A percentile compares a stretch with the other conserved stretches of the same genome.
phyloP scores from a whole-genome alignment of 1,140 invertebrate genomes.

The Saccostrea echinata region DNA sequence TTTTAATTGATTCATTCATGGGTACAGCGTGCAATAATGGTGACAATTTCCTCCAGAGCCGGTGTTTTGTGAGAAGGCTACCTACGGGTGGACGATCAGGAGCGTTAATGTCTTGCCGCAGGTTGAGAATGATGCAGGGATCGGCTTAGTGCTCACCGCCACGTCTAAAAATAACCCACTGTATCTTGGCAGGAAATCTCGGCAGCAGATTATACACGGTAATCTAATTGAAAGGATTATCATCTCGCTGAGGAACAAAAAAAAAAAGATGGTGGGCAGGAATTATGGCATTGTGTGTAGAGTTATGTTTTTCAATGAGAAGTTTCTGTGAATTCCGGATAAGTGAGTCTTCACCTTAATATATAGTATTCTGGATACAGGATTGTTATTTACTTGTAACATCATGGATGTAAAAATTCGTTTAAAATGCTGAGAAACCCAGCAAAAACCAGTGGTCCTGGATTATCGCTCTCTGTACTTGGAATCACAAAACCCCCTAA shows the following conservation, averaged over 20 bases:
- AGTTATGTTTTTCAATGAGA: background rate
- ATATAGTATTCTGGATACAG: background rate
- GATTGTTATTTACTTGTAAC: background rate
- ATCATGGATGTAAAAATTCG: constrained; percentile 4
- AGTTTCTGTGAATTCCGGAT: background rate
- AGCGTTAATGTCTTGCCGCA: background rate
- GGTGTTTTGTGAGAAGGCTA: background rate
- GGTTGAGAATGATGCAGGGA: constrained; percentile 1
- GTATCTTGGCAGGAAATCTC: constrained; percentile 14
- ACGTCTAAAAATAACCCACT: constrained; percentile 18
- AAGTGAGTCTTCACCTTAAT: background rate
- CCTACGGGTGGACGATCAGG: background rate
- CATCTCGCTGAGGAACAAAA: constrained; percentile 8
- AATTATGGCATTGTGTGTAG: background rate
- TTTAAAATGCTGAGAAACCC: constrained; percentile 61
- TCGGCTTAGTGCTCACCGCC: constrained; percentile 21
- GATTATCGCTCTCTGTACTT: constrained; percentile 41
- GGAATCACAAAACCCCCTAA: constrained; percentile 60
- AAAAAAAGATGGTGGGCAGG: constrained; percentile 5
- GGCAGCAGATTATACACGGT: constrained; percentile 27
- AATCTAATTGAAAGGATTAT: constrained; percentile 42
- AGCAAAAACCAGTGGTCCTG: constrained; percentile 41
- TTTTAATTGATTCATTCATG: background rate
- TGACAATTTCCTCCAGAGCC: too few relatives aligned
- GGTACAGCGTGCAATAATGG: too few relatives aligned